Evolutionary conservation across 2,888 invertebrate genomes (phyloP).

Genomic region (Kryphioiulus occultus): DNA sequence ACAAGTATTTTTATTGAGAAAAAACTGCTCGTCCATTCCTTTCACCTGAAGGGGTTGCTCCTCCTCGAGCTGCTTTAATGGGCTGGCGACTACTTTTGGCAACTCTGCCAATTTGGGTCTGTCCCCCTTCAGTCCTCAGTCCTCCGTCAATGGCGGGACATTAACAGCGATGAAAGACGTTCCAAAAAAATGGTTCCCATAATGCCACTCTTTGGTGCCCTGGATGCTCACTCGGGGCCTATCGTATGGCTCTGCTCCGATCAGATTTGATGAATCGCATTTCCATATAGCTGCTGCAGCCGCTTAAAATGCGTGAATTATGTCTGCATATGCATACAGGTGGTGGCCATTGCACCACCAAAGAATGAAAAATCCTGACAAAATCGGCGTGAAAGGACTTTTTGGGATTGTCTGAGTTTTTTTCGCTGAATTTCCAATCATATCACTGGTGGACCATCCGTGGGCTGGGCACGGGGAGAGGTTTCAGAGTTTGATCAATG

Average conservation of each 20-base stretch:
- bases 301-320: conserved; percentile 15
- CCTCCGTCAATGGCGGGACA: conserved; percentile 22
- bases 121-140: conserved; percentile 6
- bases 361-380: background rate
- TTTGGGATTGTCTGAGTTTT: conserved; percentile 20
- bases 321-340: conserved; percentile 36
- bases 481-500: background rate
- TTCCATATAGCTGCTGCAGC: conserved; percentile 25
- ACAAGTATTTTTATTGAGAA: conserved; percentile 40
- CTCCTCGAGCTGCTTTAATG: conserved; percentile 29
- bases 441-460: background rate
- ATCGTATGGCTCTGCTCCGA: background rate
- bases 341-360: background rate
- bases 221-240: conserved; percentile 25
- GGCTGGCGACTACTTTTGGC: conserved; percentile 21
- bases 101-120: conserved; percentile 33
- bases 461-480: background rate
- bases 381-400: background rate
- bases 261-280: conserved; percentile 8
- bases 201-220: conserved; percentile 35
- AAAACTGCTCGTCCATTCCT: background rate
- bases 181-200: conserved; percentile 14
- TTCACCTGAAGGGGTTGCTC: conserved; percentile 39
- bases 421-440: background rate
- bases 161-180: background rate